phyloP scores from a whole-genome alignment of 2,888 invertebrate genomes.

The Heliothis peltigera region DNA sequence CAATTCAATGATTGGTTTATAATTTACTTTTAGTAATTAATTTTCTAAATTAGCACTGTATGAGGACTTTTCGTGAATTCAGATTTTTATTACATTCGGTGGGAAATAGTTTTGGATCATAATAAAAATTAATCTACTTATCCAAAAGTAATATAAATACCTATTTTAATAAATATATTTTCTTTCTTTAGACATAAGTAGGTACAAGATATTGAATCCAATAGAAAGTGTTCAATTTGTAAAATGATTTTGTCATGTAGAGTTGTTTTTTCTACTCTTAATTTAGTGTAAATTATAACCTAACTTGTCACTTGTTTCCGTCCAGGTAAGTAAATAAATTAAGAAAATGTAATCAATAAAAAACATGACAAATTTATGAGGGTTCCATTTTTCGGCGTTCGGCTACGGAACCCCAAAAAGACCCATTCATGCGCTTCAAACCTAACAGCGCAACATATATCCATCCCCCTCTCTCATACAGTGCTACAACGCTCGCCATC shows the following conservation, averaged over 20 bases:
- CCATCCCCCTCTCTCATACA: constrained; percentile 55
- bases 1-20: constrained; percentile 57
- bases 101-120: neutral
- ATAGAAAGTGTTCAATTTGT: neutral
- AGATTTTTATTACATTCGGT: neutral
- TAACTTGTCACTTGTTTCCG: too few relatives aligned
- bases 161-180: neutral
- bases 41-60: constrained; percentile 55
- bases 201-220: neutral
- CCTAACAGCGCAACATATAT: neutral
- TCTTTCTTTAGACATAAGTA: neutral
- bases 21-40: constrained; percentile 46
- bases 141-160: too few relatives aligned
- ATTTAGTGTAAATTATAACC: too few relatives aligned
- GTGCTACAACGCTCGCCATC: constrained; percentile 46
- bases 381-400: too few relatives aligned
- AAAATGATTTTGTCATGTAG: too few relatives aligned
- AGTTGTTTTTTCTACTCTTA: too few relatives aligned
- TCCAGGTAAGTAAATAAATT: too few relatives aligned
- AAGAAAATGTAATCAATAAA: too few relatives aligned
- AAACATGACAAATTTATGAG: too few relatives aligned
- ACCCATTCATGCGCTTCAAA: neutral
- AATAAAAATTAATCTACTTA: too few relatives aligned
- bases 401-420: too few relatives aligned
- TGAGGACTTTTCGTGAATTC: constrained; percentile 35